Base-by-base conservation (phyloP, 2,888 invertebrate genomes). In the Torymus tubicola region DNA sequence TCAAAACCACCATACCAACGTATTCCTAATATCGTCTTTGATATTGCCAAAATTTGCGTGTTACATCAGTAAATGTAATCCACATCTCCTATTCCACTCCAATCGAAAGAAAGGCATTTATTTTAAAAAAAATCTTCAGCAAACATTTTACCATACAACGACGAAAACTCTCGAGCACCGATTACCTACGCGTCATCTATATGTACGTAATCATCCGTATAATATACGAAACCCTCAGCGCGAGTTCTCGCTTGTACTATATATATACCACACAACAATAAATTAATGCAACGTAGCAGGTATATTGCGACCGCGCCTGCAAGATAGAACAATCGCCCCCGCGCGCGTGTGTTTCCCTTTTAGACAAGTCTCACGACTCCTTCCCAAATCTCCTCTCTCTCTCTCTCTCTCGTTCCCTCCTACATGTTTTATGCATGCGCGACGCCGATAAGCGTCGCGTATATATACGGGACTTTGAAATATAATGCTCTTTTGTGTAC, bases 341-440 rank as follows among this genome's bases (percentile, higher is more conserved):
- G n/a, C 42, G 63, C 13, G n/a, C 42, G 53, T 31, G 63, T 73
- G 31, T 73, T 73, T 73, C 50, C 55, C 57, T 65, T 73, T 65
- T 50, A 75, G 52, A 67, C 74, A 21, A 58, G 64, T 75, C 75
- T 68, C 75, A 75, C 75, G 75, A 61, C 68, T 61, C 24, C 24
- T 61, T 68, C 52, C 42, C 75, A 68, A 60, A 61, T 21, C 21
- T 21, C 21, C 21, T 21, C 21, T 68, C 67, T 67, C 42, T 21
- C 60, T 31, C 18, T 70, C 16, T n/a, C 69, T 58, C 52, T 12
- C 2, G 31, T 10, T 8, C 13, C 61, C 61, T 5, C 50, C 3
- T 14, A 31, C 60, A 75, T 75, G 68, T 61, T 75, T 68, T 60
- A 60, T 75, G 61, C 67, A 68, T 61, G 60, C 52, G 68, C 21